phyloP scores from a whole-genome alignment of 2,113 vertebrate species.

The Hystrix brachyura region DNA sequence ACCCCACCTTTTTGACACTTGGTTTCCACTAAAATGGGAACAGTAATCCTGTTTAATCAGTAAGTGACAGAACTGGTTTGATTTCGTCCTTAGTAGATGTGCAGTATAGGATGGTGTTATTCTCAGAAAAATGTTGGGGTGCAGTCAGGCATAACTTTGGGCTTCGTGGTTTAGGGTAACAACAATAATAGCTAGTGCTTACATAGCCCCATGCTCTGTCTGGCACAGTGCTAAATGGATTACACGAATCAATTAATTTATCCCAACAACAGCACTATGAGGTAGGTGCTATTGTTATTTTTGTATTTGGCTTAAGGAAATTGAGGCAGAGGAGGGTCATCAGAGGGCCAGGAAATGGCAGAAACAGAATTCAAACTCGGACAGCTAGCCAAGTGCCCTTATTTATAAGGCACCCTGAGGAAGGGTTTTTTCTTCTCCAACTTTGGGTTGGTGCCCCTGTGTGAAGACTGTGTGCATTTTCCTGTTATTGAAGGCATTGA shows the following conservation, averaged over 20 bases:
- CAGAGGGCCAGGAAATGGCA: not conserved
- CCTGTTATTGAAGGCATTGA: not conserved
- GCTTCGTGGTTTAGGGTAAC: conserved; percentile 8
- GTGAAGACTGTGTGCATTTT: not conserved
- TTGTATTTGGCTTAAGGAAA: not conserved
- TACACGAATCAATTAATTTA: not conserved
- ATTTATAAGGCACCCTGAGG: not conserved
- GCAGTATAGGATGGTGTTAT: not conserved
- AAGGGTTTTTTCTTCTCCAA: not conserved
- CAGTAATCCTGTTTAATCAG: not conserved
- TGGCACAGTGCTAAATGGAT: conserved; percentile 60
- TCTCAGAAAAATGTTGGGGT: not conserved
- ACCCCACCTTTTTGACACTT: not conserved
- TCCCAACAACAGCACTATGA: not conserved
- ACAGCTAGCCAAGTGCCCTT: not conserved
- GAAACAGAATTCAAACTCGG: not conserved
- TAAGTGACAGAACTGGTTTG: conserved; percentile 30
- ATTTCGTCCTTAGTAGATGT: not conserved
- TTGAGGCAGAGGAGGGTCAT: not conserved
- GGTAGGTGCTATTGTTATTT: conserved; percentile 23
- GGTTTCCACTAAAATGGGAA: conserved; percentile 27
- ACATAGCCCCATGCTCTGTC: not conserved
- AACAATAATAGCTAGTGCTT: conserved; percentile 11
- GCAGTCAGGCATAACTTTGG: not conserved
- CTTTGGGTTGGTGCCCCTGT: not conserved